Conservation (phyloP, 1,140 invertebrate genomes). For the Cydia fagiglandana region DNA sequence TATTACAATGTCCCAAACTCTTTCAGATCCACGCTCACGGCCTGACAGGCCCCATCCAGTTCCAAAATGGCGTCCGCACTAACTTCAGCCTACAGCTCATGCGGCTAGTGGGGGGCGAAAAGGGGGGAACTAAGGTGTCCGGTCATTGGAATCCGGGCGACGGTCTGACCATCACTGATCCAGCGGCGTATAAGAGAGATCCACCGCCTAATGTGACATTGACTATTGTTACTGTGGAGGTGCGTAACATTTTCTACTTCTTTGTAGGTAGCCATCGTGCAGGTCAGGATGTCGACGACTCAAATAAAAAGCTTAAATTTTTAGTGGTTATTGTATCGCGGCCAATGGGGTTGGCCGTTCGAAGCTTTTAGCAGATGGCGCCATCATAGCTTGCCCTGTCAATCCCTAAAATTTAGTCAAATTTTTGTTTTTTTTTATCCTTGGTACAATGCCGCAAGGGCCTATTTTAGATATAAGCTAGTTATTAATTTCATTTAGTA, state of each 20-base stretch:
- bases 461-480: too few species aligned
- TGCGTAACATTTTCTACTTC: conserved; percentile 61
- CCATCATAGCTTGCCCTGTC: too few species aligned
- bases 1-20: not conserved
- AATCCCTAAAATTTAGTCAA: too few species aligned
- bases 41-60: conserved; percentile 92
- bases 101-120: conserved; percentile 87
- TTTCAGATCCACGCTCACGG: conserved; percentile 88
- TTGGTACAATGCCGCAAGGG: too few species aligned
- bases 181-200: conserved; percentile 91
- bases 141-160: conserved; percentile 88
- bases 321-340: too few species aligned
- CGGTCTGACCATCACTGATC: conserved; percentile 91
- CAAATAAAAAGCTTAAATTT: too few species aligned
- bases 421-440: too few species aligned
- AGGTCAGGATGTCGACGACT: too few species aligned
- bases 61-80: conserved; percentile 89
- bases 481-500: too few species aligned
- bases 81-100: conserved; percentile 93
- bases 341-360: too few species aligned
- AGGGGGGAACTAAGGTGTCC: conserved; percentile 87
- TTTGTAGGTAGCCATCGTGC: too few species aligned
- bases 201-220: conserved; percentile 92
- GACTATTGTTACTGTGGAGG: conserved; percentile 90
- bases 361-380: too few species aligned